These are phyloP conservation scores for Teleogryllus occipitalis DNA, from an alignment of 1,140 invertebrate species.

Conservation along the genomic window DNA sequence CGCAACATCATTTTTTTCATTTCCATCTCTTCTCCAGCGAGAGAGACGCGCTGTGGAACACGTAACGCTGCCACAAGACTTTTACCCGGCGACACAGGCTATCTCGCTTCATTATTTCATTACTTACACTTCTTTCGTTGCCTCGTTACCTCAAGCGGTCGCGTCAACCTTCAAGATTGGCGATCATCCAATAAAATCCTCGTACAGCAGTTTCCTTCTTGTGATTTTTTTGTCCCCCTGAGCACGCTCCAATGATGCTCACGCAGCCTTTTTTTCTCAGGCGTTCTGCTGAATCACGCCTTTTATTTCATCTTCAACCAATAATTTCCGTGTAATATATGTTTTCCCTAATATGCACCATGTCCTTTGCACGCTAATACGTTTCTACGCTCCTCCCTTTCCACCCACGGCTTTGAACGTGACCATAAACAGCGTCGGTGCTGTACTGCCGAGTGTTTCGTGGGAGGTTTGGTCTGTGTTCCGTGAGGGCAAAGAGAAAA, in stretches of 20 bases:
- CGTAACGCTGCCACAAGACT: too few species aligned
- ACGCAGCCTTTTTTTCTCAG: not conserved
- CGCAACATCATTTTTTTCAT: too few species aligned
- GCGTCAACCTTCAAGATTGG: not conserved
- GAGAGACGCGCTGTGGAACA: too few species aligned
- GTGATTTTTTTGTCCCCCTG: not conserved
- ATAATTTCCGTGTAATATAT: not conserved
- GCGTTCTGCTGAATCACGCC: not conserved
- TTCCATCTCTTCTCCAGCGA: too few species aligned
- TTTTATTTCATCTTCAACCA: not conserved
- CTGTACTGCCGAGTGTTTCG: too few species aligned
- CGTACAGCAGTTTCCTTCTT: not conserved
- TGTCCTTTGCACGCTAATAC: not conserved
- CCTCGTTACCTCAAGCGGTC: not conserved
- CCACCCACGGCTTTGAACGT: not conserved
- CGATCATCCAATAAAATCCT: not conserved
- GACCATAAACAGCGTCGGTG: not conserved
- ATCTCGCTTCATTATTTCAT: not conserved
- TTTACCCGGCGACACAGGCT: too few species aligned
- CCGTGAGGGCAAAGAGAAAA: too few species aligned
- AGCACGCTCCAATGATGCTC: not conserved
- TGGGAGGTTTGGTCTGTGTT: too few species aligned
- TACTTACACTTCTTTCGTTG: not conserved
- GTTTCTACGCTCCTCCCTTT: not conserved
- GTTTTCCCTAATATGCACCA: not conserved